These are phyloP conservation scores for Nycticebus coucang DNA, from an alignment of 2,113 vertebrate genomes.

Conservation along the genomic window DNA sequence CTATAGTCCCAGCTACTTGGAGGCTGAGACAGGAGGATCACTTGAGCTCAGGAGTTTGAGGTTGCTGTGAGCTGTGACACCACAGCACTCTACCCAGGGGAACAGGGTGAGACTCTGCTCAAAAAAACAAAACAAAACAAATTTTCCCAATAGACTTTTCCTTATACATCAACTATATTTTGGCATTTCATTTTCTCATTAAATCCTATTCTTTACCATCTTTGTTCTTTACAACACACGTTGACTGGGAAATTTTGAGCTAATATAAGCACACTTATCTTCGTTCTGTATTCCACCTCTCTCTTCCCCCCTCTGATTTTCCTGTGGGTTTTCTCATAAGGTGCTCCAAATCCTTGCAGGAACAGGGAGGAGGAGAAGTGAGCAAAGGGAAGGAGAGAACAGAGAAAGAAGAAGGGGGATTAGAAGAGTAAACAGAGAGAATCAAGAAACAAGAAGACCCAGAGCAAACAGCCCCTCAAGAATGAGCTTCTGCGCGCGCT, in stretches of 20 bases:
- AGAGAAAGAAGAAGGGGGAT: neutral
- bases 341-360: neutral
- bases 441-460: neutral
- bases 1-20: no score
- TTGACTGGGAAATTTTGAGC: neutral
- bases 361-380: neutral
- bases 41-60: no score
- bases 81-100: no score
- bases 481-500: rapidly evolving
- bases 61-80: no score
- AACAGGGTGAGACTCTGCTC: no score
- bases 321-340: neutral
- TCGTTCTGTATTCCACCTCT: neutral
- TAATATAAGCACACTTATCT: neutral
- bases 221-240: neutral
- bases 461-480: neutral
- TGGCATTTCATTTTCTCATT: neutral
- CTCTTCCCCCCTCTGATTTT: neutral
- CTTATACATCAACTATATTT: neutral
- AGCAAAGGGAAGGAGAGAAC: neutral
- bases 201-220: neutral
- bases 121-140: no score
- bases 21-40: no score
- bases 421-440: neutral
- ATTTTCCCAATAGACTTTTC: neutral